phyloP scores from a whole-genome alignment of 2,888 invertebrate genomes.

The Tetropium fuscum region DNA sequence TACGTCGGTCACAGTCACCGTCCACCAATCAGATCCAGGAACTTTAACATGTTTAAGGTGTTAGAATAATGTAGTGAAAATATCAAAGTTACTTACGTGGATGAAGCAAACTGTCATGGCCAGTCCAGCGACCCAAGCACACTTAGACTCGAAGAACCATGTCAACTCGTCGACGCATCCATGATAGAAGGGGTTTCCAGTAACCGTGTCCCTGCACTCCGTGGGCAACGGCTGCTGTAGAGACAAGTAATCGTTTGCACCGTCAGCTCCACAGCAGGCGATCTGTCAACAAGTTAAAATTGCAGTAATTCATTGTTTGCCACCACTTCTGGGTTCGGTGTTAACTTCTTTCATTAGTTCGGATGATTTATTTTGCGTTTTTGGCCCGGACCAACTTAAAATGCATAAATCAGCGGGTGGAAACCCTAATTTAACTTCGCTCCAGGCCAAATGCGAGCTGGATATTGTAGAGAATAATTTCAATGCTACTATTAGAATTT shows the following conservation, averaged over 20 bases:
- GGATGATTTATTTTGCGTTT: slow-evolving; percentile 36
- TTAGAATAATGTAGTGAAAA: neutral
- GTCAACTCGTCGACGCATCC: slow-evolving; percentile 90
- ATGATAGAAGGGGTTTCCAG: slow-evolving; percentile 89
- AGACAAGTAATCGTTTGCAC: slow-evolving; percentile 84
- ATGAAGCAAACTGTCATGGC: slow-evolving; percentile 82
- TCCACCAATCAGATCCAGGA: no score
- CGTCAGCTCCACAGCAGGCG: slow-evolving; percentile 91
- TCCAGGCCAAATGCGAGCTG: slow-evolving; percentile 7
- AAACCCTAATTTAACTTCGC: slow-evolving; percentile 9
- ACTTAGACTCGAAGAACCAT: slow-evolving; percentile 88
- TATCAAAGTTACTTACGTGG: slow-evolving; percentile 72
- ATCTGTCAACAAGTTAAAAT: slow-evolving; percentile 69
- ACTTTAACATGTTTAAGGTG: neutral
- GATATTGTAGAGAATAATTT: no score
- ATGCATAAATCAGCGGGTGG: slow-evolving; percentile 15
- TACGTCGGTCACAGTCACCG: no score
- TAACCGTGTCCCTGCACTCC: slow-evolving; percentile 88
- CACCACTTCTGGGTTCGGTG: slow-evolving; percentile 26
- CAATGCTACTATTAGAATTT: no score
- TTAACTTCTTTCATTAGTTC: slow-evolving; percentile 35
- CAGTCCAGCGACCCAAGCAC: slow-evolving; percentile 85
- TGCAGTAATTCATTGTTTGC: slow-evolving; percentile 39
- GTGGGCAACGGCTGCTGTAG: slow-evolving; percentile 83
- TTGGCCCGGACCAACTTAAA: slow-evolving; percentile 18